phyloP scores from a whole-genome alignment of 1,140 invertebrate genomes.

The Heliothis subflexa region DNA sequence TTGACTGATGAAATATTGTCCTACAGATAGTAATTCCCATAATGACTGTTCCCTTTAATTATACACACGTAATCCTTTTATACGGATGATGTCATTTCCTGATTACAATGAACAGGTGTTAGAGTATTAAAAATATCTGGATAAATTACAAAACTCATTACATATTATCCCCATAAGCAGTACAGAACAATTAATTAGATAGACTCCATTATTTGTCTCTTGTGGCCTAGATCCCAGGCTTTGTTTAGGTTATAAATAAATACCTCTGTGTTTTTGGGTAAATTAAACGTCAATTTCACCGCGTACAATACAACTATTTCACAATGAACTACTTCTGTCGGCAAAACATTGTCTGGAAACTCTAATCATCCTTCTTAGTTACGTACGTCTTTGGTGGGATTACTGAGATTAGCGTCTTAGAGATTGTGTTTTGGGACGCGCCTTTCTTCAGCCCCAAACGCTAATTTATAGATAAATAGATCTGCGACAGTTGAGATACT shows the following conservation, averaged over 20 bases:
- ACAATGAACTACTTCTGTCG: not conserved
- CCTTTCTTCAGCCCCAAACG: not conserved
- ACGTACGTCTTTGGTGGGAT: not conserved
- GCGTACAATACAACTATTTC: not conserved
- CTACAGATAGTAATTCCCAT: too few relatives aligned
- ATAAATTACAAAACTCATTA: conserved; percentile 27
- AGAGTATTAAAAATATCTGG: too few relatives aligned
- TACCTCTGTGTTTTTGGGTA: conserved; percentile 7
- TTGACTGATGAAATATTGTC: not conserved
- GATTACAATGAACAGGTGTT: not conserved
- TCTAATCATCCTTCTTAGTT: not conserved
- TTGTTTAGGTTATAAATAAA: conserved; percentile 25
- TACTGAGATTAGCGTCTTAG: not conserved
- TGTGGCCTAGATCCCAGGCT: conserved; percentile 20
- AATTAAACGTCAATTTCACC: conserved; percentile 6
- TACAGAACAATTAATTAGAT: not conserved
- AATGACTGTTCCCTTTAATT: too few relatives aligned
- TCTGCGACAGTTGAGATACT: not conserved
- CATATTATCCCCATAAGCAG: conserved; percentile 3
- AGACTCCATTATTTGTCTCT: conserved; percentile 30
- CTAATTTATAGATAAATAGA: conserved; percentile 6
- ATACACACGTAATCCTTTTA: too few relatives aligned
- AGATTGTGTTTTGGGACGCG: conserved; percentile 7
- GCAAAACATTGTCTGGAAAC: not conserved
- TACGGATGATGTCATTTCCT: too few relatives aligned